Evolutionary conservation across 2,888 invertebrate genomes (phyloP), one percentile per base, ranked within the genome.

Genomic region (Sarcophaga caerulescens): DNA sequence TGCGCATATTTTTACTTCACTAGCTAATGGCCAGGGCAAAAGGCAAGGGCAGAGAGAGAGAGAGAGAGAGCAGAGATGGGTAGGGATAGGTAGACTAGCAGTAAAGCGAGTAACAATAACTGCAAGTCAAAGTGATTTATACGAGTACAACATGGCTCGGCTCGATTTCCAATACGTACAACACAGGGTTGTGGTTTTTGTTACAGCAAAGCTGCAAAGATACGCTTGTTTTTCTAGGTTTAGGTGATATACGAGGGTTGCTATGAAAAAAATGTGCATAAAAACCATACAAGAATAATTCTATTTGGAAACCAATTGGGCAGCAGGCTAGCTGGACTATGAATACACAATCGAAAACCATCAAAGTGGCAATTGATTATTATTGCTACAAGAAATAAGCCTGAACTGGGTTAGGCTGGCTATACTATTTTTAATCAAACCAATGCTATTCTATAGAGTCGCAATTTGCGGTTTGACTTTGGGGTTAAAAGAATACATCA

Each of bases 71-170:
- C 11, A n/a, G 35, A 4, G 47, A 1, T 47, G 23, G 17, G n/a
- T 59, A 25, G 10, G 14, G 4, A 47, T 11, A 47, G 52, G 12
- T 52, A 52, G 52, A 52, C 17, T 1, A 52, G 52, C 17, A 17
- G 14, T 52, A 52, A 52, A 17, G 52, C 17, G 35, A 74, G 17
- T 35, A 66, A 65, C 63, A 35, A 17, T 19, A n/a, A 44, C 10
- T 44, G 6, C 44, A 44, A 66, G 19, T 44, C 65, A 65, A 71
- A 79, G 57, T 71, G 63, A 71, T 79, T 79, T 78, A 69, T 78
- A 47, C n/a, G n/a, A n/a, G n/a, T n/a, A n/a, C n/a, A n/a, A n/a
- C 60, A 21, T 68, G 10, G 14, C 21, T 62, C 52, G 52, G 52
- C 14, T 52, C 52, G 52, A 52, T 52, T 52, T 52, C 52, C 52